A percentile compares a stretch with the other conserved stretches of the same genome.
These are phyloP conservation scores for Lacerta bilineata DNA, from an alignment of 2,797 vertebrate genomes.

Conservation along the genomic window DNA sequence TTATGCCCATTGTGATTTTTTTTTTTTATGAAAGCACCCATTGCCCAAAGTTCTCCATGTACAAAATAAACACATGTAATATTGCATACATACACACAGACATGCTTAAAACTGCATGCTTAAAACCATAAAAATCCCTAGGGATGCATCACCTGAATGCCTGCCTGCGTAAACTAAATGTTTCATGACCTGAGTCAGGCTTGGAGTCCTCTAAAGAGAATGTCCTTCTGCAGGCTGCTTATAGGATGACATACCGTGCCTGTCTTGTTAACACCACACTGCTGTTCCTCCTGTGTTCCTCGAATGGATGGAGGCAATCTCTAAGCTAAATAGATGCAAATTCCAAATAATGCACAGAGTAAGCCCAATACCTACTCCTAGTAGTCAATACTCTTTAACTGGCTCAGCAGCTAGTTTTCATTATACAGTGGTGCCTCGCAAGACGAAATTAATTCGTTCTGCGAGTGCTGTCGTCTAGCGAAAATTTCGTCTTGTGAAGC, in stretches of 20 bases:
- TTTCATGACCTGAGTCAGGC: slow-evolving; percentile 9
- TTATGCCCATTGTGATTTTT: not conserved
- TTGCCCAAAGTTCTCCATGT: not conserved
- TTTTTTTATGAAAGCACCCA: not conserved
- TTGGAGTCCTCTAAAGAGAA: not conserved
- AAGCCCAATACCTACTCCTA: not conserved
- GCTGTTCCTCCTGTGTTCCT: not conserved
- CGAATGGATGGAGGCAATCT: not conserved
- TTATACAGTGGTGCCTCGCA: too few species aligned
- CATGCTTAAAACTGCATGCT: not conserved
- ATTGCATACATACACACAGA: too few species aligned
- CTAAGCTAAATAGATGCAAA: not conserved
- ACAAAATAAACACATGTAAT: not conserved
- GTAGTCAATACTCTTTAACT: too few species aligned
- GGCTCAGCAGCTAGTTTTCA: too few species aligned
- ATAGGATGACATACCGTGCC: not conserved
- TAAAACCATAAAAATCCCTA: not conserved
- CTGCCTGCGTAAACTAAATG: not conserved
- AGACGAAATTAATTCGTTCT: too few species aligned
- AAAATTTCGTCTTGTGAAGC: too few species aligned
- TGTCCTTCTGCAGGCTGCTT: not conserved
- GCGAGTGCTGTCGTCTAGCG: too few species aligned
- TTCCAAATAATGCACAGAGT: not conserved
- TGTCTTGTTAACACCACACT: not conserved
- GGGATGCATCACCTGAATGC: not conserved